These are phyloP conservation scores for Saguinus imperator DNA, from an alignment of 2,113 vertebrate genomes.

Conservation along the genomic window DNA sequence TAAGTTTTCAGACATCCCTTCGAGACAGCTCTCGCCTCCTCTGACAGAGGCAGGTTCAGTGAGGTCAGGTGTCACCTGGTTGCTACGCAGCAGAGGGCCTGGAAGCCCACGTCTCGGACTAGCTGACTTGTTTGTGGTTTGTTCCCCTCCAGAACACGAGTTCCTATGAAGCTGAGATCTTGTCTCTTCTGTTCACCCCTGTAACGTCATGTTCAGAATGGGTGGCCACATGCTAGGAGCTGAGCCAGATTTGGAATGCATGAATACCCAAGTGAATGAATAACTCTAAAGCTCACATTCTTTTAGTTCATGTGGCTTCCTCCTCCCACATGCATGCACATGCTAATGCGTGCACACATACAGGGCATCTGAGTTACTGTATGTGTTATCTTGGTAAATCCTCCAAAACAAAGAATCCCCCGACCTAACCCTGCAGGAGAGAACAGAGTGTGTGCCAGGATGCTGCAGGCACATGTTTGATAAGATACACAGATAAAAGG, in stretches of 20 bases:
- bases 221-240: background rate
- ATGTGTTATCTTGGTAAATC: background rate
- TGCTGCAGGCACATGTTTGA: background rate
- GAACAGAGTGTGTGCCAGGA: background rate
- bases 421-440: background rate
- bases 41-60: fast-evolving
- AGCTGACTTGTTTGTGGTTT: fast-evolving
- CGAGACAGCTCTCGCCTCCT: fast-evolving
- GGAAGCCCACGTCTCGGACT: background rate
- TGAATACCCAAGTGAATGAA: background rate
- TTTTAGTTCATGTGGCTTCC: fast-evolving
- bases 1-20: background rate
- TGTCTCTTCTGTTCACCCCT: background rate
- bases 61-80: fast-evolving
- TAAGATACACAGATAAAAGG: background rate
- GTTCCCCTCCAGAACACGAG: fast-evolving
- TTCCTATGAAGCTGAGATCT: background rate
- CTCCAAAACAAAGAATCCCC: background rate
- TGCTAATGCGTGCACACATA: fast-evolving
- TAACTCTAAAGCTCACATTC: fast-evolving
- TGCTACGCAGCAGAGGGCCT: fast-evolving
- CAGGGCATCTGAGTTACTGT: background rate
- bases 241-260: background rate
- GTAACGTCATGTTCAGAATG: fast-evolving
- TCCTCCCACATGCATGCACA: fast-evolving